Percentiles rank a stretch among this genome's conserved stretches.
phyloP scores from a whole-genome alignment of 2,888 invertebrate species.

The Folsomia manolachei region DNA sequence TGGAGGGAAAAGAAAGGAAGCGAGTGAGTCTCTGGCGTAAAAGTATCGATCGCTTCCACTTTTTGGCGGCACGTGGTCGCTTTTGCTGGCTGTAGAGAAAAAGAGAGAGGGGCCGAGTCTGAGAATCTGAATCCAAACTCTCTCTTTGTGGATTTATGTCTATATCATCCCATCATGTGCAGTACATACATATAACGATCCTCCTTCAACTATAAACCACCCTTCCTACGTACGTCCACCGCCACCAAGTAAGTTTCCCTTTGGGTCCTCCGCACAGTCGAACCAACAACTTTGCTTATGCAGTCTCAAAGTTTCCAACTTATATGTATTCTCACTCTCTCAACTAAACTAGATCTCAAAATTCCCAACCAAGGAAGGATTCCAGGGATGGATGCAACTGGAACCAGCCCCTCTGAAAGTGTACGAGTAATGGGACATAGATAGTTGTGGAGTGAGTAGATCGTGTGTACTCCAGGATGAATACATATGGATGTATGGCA shows the following conservation, averaged over 20 bases:
- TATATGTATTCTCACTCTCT: background rate
- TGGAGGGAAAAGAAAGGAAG: background rate
- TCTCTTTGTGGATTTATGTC: constrained; percentile 6
- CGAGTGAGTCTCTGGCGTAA: constrained; percentile 5
- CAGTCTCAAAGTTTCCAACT: background rate
- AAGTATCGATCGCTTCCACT: constrained; percentile 6
- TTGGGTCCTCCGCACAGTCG: background rate
- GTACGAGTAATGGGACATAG: too few relatives aligned
- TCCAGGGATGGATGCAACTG: too few relatives aligned
- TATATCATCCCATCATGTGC: background rate
- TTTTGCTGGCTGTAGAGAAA: background rate
- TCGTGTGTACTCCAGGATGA: too few relatives aligned
- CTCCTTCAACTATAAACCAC: too few relatives aligned
- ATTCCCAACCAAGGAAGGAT: too few relatives aligned
- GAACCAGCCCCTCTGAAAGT: too few relatives aligned
- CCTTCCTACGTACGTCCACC: too few relatives aligned
- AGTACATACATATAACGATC: background rate
- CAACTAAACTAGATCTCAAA: background rate
- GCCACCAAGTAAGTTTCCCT: background rate
- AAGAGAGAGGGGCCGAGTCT: background rate
- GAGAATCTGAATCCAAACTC: background rate
- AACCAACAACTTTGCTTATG: too few relatives aligned
- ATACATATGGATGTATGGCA: too few relatives aligned
- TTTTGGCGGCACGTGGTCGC: constrained; percentile 6
- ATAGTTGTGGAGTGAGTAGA: too few relatives aligned